Conservation (phyloP, 2,888 invertebrate genomes). For the Tachystola acroxantha region DNA sequence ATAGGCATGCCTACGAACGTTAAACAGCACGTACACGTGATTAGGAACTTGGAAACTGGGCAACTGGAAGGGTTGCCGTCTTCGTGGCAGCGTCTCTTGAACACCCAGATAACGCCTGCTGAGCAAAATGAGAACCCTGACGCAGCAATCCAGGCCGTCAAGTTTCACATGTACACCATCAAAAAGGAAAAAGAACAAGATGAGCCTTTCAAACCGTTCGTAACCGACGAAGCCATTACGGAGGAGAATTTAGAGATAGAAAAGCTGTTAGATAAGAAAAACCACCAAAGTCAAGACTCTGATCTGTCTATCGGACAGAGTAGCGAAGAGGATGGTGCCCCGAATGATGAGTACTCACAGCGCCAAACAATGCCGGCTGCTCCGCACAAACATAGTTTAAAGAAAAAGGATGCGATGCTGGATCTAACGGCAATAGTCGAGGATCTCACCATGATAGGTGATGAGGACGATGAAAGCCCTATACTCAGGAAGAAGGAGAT, state of each 20-base stretch:
- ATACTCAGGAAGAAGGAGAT: slow-evolving; percentile 80
- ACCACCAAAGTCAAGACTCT: slow-evolving; percentile 82
- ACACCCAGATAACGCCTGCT: slow-evolving; percentile 89
- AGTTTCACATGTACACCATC: slow-evolving; percentile 92
- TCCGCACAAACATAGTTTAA: slow-evolving; percentile 59
- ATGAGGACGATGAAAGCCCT: slow-evolving; percentile 76
- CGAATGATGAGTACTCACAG: slow-evolving; percentile 53
- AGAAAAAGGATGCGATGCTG: slow-evolving; percentile 57
- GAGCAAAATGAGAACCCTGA: slow-evolving; percentile 94
- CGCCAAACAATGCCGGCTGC: slow-evolving; percentile 77
- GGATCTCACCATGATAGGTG: slow-evolving; percentile 64
- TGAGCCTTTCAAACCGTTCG: slow-evolving; percentile 87
- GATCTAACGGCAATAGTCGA: slow-evolving; percentile 57
- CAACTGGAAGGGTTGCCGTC: slow-evolving; percentile 91
- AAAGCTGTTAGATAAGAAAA: slow-evolving; percentile 84
- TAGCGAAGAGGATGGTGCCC: slow-evolving; percentile 71
- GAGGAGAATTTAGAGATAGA: slow-evolving; percentile 91
- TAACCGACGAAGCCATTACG: slow-evolving; percentile 88
- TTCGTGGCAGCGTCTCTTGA: slow-evolving; percentile 88
- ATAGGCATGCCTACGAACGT: slow-evolving; percentile 93
- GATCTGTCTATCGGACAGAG: slow-evolving; percentile 72
- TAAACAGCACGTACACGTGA: slow-evolving; percentile 91
- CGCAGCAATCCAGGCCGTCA: slow-evolving; percentile 93
- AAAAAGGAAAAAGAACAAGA: slow-evolving; percentile 87
- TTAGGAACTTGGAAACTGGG: slow-evolving; percentile 89